Conservation (phyloP, 2,113 vertebrate genomes). For the Hypomesus transpacificus region DNA sequence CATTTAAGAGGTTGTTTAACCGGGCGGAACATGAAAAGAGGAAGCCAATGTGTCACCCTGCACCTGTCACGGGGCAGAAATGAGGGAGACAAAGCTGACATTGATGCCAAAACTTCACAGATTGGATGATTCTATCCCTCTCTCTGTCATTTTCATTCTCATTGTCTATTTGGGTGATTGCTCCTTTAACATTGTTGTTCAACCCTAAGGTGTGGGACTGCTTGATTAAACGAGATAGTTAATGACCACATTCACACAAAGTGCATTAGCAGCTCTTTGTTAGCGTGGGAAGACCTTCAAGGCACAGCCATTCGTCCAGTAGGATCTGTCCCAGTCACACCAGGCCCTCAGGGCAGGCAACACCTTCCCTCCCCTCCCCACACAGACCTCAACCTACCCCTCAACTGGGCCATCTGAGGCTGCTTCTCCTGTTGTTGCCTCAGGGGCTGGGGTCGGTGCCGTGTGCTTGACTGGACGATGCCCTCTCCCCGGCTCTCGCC, state of each 20-base stretch:
- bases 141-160: not conserved
- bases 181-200: not conserved
- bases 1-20: slow-evolving; percentile 68
- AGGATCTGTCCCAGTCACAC: slow-evolving; percentile 14
- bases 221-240: too few relatives aligned
- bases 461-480: slow-evolving; percentile 36
- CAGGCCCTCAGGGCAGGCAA: slow-evolving; percentile 48
- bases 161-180: not conserved
- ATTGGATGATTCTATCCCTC: not conserved
- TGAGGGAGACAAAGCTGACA: slow-evolving; percentile 37
- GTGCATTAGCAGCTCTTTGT: too few relatives aligned
- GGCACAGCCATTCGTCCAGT: too few relatives aligned
- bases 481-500: slow-evolving; percentile 25
- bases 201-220: not conserved
- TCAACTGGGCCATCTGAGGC: slow-evolving; percentile 23
- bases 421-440: slow-evolving; percentile 21
- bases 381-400: not conserved
- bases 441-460: slow-evolving; percentile 31
- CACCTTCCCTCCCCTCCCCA: not conserved
- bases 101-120: slow-evolving; percentile 38
- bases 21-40: slow-evolving; percentile 41
- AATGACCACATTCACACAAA: too few relatives aligned
- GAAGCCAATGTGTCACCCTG: slow-evolving; percentile 37
- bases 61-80: slow-evolving; percentile 37
- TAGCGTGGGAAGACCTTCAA: too few relatives aligned